Evolutionary conservation across 2,888 invertebrate genomes (phyloP).

Genomic region (Cantharis lateralis): DNA sequence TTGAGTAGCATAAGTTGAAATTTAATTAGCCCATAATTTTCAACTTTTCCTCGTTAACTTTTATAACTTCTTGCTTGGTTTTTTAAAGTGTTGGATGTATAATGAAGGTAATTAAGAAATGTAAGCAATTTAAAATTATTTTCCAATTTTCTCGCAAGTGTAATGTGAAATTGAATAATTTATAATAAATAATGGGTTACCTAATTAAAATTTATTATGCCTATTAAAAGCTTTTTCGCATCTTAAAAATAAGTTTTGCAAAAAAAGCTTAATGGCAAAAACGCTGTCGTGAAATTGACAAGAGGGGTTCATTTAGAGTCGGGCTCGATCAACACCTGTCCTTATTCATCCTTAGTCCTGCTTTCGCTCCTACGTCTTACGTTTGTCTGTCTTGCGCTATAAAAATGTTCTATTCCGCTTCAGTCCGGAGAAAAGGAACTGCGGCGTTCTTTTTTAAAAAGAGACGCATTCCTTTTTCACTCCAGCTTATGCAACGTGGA

Average conservation of each 20-base stretch:
- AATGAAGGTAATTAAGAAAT: background rate
- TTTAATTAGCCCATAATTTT: background rate
- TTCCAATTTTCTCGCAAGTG: background rate
- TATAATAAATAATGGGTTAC: background rate
- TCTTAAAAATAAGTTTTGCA: background rate
- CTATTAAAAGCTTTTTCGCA: background rate
- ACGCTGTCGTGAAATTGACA: background rate
- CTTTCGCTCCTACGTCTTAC: slow-evolving; percentile 18
- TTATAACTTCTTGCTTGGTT: background rate
- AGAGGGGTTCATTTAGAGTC: background rate
- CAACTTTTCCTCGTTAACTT: background rate
- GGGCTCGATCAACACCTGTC: slow-evolving; percentile 23
- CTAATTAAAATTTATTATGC: background rate
- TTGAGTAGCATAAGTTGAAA: background rate
- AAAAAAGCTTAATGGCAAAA: background rate
- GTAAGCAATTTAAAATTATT: background rate
- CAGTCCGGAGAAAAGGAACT: slow-evolving; percentile 38
- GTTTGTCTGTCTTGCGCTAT: slow-evolving; percentile 12
- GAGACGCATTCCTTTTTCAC: slow-evolving; percentile 34
- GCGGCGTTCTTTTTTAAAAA: slow-evolving; percentile 34
- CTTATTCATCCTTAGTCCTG: slow-evolving; percentile 8
- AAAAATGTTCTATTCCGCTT: slow-evolving; percentile 30
- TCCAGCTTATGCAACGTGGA: slow-evolving; percentile 27
- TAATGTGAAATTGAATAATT: background rate
- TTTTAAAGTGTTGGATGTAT: background rate